These are phyloP conservation scores for human DNA, from an alignment of 2,113 vertebrate genomes.

Conservation along the genomic window DNA sequence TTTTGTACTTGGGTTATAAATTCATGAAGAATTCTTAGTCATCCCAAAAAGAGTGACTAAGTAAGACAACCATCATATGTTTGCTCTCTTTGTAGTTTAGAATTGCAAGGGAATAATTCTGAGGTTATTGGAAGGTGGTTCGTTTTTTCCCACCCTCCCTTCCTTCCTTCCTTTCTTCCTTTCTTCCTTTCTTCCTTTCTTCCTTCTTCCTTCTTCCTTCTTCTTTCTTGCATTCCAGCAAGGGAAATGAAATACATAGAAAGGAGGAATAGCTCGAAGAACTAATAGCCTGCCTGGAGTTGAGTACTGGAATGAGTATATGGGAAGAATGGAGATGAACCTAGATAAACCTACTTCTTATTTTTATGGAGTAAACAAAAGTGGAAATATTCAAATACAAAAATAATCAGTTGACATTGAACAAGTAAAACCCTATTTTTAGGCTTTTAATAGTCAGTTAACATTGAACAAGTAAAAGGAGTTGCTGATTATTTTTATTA, in stretches of 20 bases:
- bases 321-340: neutral
- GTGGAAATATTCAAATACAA: neutral
- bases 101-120: conserved; percentile 8
- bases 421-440: neutral
- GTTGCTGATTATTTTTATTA: too few relatives aligned
- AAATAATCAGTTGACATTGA: neutral
- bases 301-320: neutral
- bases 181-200: neutral
- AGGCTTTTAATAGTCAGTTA: too few relatives aligned
- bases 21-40: neutral
- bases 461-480: neutral
- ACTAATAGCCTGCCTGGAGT: neutral
- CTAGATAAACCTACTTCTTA: neutral
- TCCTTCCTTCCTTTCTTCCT: neutral
- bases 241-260: neutral
- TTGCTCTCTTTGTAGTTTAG: conserved; percentile 30
- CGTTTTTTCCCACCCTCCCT: neutral
- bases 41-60: neutral
- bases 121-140: neutral
- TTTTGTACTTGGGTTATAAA: neutral
- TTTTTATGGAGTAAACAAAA: neutral
- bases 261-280: neutral
- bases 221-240: neutral
- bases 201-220: neutral
- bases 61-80: neutral